Evolutionary conservation across 2,113 vertebrate species (phyloP).

Genomic region (Neodontobutis hainanensis): DNA sequence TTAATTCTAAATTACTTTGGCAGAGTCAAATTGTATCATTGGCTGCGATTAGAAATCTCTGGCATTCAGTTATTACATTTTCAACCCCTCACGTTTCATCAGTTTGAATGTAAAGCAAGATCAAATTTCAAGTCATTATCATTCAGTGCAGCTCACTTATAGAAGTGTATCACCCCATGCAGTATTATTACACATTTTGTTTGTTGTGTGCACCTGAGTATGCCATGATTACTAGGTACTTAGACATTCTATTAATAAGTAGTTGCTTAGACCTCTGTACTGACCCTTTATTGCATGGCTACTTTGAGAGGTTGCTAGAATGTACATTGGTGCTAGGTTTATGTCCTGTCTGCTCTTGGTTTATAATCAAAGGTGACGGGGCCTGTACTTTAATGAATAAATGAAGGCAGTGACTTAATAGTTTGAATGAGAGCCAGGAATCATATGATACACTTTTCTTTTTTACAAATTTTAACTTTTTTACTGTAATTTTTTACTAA

Average conservation of each 20-base stretch:
- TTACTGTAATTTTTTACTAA: neutral
- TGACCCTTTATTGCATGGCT: slow-evolving; percentile 16
- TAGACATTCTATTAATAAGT: slow-evolving; percentile 18
- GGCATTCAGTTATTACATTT: slow-evolving; percentile 6
- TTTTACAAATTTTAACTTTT: neutral
- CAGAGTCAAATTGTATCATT: slow-evolving; percentile 5
- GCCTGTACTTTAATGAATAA: too few species aligned
- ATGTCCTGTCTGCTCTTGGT: neutral
- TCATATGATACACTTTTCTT: too few species aligned
- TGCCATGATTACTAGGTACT: slow-evolving; percentile 8
- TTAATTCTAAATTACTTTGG: slow-evolving; percentile 22
- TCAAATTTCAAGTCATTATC: neutral
- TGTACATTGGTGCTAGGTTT: slow-evolving; percentile 16
- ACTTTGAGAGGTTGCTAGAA: slow-evolving; percentile 14
- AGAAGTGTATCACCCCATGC: slow-evolving; percentile 4
- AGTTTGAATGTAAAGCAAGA: neutral
- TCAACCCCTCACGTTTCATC: slow-evolving; percentile 1
- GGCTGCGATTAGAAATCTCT: slow-evolving; percentile 14
- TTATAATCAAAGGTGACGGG: slow-evolving; percentile 38
- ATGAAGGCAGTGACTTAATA: neutral
- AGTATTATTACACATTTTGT: slow-evolving; percentile 2
- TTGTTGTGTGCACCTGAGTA: slow-evolving; percentile 1
- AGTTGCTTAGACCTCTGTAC: slow-evolving; percentile 1
- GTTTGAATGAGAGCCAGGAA: too few species aligned
- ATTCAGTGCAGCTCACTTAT: neutral